Evolutionary conservation across 2,888 invertebrate species (phyloP).

Genomic region (Phragmatobia fuliginosa): DNA sequence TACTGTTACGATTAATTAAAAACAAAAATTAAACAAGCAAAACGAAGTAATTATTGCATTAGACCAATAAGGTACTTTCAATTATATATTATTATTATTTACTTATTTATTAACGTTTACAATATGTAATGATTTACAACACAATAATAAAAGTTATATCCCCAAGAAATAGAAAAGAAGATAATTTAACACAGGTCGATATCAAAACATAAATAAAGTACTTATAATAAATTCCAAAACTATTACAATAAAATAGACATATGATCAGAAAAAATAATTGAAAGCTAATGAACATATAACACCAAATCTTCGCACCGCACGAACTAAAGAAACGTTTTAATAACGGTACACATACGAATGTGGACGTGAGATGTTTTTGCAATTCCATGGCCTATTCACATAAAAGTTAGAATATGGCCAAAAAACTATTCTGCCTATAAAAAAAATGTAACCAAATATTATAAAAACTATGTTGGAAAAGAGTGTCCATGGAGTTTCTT

Average conservation of each 20-base stretch:
- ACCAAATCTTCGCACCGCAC: conserved; percentile 60
- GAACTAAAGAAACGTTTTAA: conserved; percentile 63
- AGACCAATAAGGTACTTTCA: no score
- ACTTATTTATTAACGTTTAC: no score
- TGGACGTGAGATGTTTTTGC: conserved; percentile 68
- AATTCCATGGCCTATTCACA: conserved; percentile 52
- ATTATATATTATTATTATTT: no score
- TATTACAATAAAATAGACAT: neutral
- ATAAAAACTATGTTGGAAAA: no score
- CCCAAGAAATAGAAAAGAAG: neutral
- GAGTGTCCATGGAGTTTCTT: no score
- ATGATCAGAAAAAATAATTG: conserved; percentile 40
- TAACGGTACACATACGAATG: conserved; percentile 67
- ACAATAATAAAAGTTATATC: no score
- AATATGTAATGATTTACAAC: no score
- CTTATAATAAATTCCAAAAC: neutral
- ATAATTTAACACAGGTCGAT: conserved; percentile 13
- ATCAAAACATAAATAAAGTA: conserved; percentile 1
- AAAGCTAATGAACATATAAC: conserved; percentile 40
- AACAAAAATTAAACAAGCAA: no score
- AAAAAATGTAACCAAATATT: no score
- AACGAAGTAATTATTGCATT: no score
- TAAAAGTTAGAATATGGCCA: conserved; percentile 39
- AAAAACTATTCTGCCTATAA: conserved; percentile 27
- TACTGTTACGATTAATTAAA: no score